These are phyloP conservation scores for Bombycilla garrulus DNA, from an alignment of 2,113 vertebrate species.

Conservation along the genomic window DNA sequence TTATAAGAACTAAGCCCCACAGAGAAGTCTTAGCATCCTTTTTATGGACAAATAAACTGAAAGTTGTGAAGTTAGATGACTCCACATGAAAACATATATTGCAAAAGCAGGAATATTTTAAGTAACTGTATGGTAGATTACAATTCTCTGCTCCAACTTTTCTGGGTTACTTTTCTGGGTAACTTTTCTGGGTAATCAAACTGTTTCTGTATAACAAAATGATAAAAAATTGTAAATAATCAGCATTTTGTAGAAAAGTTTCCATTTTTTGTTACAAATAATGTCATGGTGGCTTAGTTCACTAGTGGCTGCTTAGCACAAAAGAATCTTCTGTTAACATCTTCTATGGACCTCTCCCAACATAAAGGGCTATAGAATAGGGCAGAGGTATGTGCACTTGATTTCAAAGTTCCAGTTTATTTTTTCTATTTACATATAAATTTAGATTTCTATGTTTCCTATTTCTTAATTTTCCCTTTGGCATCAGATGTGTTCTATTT, in stretches of 20 bases:
- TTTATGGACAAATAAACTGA: neutral
- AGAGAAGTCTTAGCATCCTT: neutral
- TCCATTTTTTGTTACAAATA: neutral
- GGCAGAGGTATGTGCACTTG: neutral
- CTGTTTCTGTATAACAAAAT: neutral
- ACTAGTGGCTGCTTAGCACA: neutral
- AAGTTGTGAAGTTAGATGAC: neutral
- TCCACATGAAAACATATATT: neutral
- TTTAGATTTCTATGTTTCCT: neutral
- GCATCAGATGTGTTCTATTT: neutral
- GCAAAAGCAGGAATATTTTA: neutral
- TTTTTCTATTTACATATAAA: neutral
- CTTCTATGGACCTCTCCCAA: neutral
- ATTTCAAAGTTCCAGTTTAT: neutral
- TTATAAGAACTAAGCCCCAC: neutral
- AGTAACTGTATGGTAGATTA: neutral
- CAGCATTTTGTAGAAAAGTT: neutral
- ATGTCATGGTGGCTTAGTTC: neutral
- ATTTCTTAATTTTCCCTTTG: neutral
- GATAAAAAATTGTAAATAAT: neutral
- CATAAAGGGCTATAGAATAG: neutral
- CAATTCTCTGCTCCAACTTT: neutral
- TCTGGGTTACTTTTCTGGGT: neutral
- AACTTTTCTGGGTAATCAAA: neutral
- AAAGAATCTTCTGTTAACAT: neutral